Evolutionary conservation across 2,888 invertebrate species (phyloP).

Genomic region (Alloplasta piceator): DNA sequence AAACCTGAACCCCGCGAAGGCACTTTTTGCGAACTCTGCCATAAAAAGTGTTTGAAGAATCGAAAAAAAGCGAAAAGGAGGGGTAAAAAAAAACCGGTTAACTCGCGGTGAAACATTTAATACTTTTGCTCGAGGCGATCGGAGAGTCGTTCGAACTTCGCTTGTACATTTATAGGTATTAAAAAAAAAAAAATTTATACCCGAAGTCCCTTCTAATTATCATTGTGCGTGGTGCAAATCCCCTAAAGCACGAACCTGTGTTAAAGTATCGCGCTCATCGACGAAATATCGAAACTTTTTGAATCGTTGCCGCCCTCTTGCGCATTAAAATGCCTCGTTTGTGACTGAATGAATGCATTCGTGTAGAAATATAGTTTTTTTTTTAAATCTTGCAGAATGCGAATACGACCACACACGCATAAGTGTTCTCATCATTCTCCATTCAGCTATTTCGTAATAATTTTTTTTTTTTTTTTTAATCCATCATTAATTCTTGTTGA

Average conservation of each 20-base stretch:
- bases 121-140: slow-evolving; percentile 44
- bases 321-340: background rate
- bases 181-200: background rate
- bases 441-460: background rate
- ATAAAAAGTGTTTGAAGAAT: slow-evolving; percentile 27
- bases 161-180: slow-evolving; percentile 19
- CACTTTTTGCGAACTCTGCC: slow-evolving; percentile 34
- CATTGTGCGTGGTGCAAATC: slow-evolving; percentile 27
- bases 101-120: slow-evolving; percentile 41
- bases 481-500: background rate
- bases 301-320: background rate
- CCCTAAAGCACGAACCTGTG: background rate
- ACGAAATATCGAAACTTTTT: background rate
- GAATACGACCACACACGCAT: background rate
- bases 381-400: background rate
- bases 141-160: slow-evolving; percentile 12
- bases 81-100: slow-evolving; percentile 15
- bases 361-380: background rate
- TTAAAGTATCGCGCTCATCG: slow-evolving; percentile 17
- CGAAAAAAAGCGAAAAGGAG: slow-evolving; percentile 12
- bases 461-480: background rate
- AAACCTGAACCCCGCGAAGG: slow-evolving; percentile 28
- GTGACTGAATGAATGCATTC: background rate
- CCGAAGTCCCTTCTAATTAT: slow-evolving; percentile 54
- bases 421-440: background rate